These are phyloP conservation scores for Epinephelus fuscoguttatus DNA, from an alignment of 2,113 vertebrate species.

Conservation along the genomic window DNA sequence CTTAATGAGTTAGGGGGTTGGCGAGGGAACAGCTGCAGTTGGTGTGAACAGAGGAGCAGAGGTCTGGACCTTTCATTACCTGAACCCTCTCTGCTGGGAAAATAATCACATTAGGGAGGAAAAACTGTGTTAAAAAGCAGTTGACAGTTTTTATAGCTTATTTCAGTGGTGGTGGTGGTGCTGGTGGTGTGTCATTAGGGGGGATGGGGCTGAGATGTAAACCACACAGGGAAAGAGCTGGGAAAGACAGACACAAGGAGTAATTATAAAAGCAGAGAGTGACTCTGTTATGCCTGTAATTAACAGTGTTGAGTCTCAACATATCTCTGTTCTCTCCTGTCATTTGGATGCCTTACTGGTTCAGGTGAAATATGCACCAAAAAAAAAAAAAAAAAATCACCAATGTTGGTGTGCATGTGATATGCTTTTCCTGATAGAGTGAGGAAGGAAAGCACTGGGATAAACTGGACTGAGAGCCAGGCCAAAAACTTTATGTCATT, in stretches of 20 bases:
- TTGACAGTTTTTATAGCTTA: slow-evolving; percentile 56
- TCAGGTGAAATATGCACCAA: slow-evolving; percentile 44
- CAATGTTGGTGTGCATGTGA: not conserved
- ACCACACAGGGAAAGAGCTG: slow-evolving; percentile 50
- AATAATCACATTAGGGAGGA: slow-evolving; percentile 32
- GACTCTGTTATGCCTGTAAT: slow-evolving; percentile 64
- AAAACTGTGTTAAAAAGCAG: slow-evolving; percentile 46
- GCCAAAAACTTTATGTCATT: slow-evolving; percentile 27
- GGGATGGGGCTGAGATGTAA: slow-evolving; percentile 38
- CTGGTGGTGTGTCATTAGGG: slow-evolving; percentile 56
- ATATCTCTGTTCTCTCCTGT: slow-evolving; percentile 38
- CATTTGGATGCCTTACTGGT: slow-evolving; percentile 2
- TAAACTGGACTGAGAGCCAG: slow-evolving; percentile 3
- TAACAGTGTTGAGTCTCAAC: slow-evolving; percentile 53
- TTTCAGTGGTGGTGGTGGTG: slow-evolving; percentile 17
- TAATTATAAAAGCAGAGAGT: slow-evolving; percentile 67
- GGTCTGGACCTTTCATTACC: slow-evolving; percentile 61
- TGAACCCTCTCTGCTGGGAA: slow-evolving; percentile 46
- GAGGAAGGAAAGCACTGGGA: not conserved
- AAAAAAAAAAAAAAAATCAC: not conserved
- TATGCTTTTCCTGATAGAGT: not conserved
- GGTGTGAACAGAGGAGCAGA: slow-evolving; percentile 3
- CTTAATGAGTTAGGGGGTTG: not conserved
- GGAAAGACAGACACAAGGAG: slow-evolving; percentile 43
- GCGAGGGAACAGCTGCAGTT: slow-evolving; percentile 46